Conservation (phyloP, 1,140 invertebrate species). For the Trissolcus basalis region DNA sequence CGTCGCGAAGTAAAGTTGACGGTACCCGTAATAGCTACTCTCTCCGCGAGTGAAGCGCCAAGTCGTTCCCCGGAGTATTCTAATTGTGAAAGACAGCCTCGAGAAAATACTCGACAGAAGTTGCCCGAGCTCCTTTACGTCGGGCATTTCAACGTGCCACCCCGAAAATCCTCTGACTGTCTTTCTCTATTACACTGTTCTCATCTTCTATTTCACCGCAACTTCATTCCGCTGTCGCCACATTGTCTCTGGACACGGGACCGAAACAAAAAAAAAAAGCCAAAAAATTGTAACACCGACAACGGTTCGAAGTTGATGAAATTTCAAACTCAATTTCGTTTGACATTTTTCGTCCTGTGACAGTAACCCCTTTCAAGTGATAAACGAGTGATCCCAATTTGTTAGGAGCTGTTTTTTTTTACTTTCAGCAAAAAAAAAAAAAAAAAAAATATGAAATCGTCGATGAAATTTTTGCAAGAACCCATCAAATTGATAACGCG, state of each 20-base stretch:
- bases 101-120: constrained; percentile 73
- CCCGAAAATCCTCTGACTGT: constrained; percentile 53
- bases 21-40: constrained; percentile 48
- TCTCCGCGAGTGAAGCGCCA: constrained; percentile 55
- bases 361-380: not conserved
- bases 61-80: constrained; percentile 69
- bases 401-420: not conserved
- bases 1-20: constrained; percentile 44
- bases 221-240: constrained; percentile 45
- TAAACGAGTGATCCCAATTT: too few species aligned
- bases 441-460: not conserved
- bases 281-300: not conserved
- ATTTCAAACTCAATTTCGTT: constrained; percentile 19
- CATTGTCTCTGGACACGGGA: too few species aligned
- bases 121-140: constrained; percentile 65
- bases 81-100: constrained; percentile 74
- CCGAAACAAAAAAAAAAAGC: not conserved
- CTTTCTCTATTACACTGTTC: not conserved
- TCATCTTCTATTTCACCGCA: constrained; percentile 28
- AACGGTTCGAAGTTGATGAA: constrained; percentile 19
- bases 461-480: not conserved
- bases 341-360: constrained; percentile 5
- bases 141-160: constrained; percentile 70
- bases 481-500: constrained; percentile 23
- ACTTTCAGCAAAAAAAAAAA: not conserved